Evolutionary conservation across 30 jellyfish, hydroid and myxozoan species (phyloP).

Genomic region (Haliclystus octoradiatus): DNA sequence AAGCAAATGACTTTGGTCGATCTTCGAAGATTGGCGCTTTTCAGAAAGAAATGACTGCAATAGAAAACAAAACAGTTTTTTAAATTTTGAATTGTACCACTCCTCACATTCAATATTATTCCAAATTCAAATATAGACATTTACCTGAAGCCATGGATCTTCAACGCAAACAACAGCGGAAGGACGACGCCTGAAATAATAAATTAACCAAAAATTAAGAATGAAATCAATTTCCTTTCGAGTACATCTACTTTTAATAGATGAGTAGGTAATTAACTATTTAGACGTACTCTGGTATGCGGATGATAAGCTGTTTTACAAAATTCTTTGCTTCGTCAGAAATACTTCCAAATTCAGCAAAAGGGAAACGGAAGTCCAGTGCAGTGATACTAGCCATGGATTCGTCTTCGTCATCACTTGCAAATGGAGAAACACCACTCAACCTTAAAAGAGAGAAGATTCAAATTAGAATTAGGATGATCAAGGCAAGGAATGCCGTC

Average conservation of each 20-base stretch:
- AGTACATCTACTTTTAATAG: no score
- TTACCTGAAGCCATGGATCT: slow-evolving; percentile 59
- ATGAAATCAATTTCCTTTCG: no score
- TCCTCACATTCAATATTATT: no score
- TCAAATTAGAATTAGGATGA: no score
- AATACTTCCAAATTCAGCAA: slow-evolving; percentile 69
- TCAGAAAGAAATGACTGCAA: slow-evolving; percentile 29
- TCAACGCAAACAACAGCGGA: slow-evolving; percentile 21
- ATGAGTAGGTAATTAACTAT: no score
- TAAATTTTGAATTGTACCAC: background rate
- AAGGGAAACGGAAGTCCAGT: slow-evolving; percentile 78
- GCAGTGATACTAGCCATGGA: slow-evolving; percentile 94
- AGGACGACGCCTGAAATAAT: slow-evolving; percentile 1
- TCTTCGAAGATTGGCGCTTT: slow-evolving; percentile 34
- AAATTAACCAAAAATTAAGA: no score
- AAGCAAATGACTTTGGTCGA: slow-evolving; percentile 38
- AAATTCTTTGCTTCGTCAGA: slow-evolving; percentile 90
- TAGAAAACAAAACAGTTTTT: background rate
- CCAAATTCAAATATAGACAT: no score
- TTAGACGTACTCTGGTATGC: slow-evolving; percentile 77
- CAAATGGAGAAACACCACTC: slow-evolving; percentile 96
- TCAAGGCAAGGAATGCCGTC: no score
- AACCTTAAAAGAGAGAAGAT: slow-evolving; percentile 21
- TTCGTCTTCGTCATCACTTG: slow-evolving; percentile 97
- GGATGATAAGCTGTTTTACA: slow-evolving; percentile 53